Evolutionary conservation across 2,113 vertebrate species (phyloP), one percentile per base, ranked within the genome.

Genomic region (Puntigrus tetrazona): DNA sequence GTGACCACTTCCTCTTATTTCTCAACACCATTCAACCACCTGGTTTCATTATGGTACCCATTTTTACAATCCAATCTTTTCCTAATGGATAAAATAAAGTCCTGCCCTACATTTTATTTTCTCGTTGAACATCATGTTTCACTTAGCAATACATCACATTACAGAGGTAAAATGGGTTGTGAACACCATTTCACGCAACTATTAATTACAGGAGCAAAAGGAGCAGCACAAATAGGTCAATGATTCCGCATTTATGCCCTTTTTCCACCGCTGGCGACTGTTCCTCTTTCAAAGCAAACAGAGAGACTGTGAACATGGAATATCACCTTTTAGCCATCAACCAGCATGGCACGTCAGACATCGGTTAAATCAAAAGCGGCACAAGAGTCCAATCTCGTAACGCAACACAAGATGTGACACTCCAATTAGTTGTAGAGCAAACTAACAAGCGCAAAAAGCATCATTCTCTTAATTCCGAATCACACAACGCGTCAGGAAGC

Each of bases 401-500:
- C 11, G 22, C 73, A 82, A 61, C 77, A 36, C 45, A 50, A 63
- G 72, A 67, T 63, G 36, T 63, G 70, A 82, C 83, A 87, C 41
- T 55, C 16, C 63, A 82, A 74, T 57, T 67, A 55, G 31, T 34
- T 11, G 65, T 5, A 45, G 43, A 41, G 38, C 38, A 80, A 73
- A 50, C 57, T 41, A 81, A 72, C 38, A 73, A 69, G 50, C 70
- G 27, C 7, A 45, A 73, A 57, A 57, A 61, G 34, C 77, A 61
- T 78, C 11, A 69, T 75, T 61, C 43, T 45, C 52, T 74, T 57
- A 59, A 63, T 50, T 61, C 57, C 29, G 27, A 67, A 25, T 59
- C 77, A 76, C 45, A 22, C 20, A 14, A 78, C 74, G 18, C 22
- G 29, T 85, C 65, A 38, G 73, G 25, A 77, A 55, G 76, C 69